A percentile compares a stretch with the other conserved stretches of the same genome.
Conservation (phyloP, 2,113 vertebrate species). For the Corythoichthys intestinalis region DNA sequence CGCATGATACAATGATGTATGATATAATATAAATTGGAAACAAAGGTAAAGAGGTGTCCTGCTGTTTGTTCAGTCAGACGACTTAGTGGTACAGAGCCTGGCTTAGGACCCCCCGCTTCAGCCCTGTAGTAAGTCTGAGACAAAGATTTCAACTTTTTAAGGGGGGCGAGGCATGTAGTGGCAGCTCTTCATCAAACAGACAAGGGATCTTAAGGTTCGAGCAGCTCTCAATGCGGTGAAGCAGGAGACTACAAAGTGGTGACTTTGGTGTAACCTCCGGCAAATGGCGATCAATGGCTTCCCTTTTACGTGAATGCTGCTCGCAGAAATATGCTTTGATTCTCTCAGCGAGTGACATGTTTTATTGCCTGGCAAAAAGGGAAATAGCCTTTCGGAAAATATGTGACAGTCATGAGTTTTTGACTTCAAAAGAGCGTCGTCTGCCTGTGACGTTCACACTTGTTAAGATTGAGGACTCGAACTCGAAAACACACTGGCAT, state of each 20-base stretch:
- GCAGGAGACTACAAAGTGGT: constrained; percentile 31
- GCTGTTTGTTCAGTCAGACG: constrained; percentile 58
- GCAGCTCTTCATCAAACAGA: constrained; percentile 1
- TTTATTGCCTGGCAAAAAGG: constrained; percentile 25
- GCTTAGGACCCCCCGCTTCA: constrained; percentile 40
- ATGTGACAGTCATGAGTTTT: constrained; percentile 60
- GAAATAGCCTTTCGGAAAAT: constrained; percentile 38
- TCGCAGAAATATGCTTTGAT: constrained; percentile 43
- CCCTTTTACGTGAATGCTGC: constrained; percentile 14
- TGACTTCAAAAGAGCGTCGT: constrained; percentile 34
- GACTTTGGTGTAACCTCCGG: constrained; percentile 30
- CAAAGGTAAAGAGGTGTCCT: constrained; percentile 33
- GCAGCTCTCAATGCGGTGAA: neutral
- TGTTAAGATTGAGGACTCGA: constrained; percentile 40
- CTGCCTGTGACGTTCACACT: constrained; percentile 42
- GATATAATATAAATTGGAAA: neutral
- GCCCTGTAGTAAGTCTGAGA: constrained; percentile 57
- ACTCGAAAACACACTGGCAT: neutral
- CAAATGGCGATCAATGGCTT: constrained; percentile 23
- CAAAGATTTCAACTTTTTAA: constrained; percentile 56
- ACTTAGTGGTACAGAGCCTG: constrained; percentile 56
- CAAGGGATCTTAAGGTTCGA: neutral
- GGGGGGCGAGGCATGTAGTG: neutral
- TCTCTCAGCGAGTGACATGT: constrained; percentile 2
- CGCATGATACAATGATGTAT: neutral